A percentile compares a stretch with the other conserved stretches of the same genome.
Conservation (phyloP, 2,888 invertebrate species). For the Diadegma fenestrale region DNA sequence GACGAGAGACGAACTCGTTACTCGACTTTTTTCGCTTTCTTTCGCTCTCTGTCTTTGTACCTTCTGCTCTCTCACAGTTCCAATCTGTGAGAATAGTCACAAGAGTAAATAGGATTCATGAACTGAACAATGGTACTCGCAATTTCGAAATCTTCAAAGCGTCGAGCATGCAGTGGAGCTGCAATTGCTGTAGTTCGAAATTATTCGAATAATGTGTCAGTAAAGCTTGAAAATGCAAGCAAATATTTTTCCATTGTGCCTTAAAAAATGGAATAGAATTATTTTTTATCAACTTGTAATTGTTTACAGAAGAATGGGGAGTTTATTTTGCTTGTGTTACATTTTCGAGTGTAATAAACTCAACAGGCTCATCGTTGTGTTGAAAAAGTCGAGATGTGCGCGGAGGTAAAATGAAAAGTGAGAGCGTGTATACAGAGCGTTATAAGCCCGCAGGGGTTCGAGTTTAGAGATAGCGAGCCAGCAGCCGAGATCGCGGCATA, state of each 20-base stretch:
- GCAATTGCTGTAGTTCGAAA: slow-evolving; percentile 31
- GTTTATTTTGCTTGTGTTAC: background rate
- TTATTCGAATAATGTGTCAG: slow-evolving; percentile 3
- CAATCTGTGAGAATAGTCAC: slow-evolving; percentile 80
- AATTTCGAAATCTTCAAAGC: slow-evolving; percentile 77
- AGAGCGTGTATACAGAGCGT: slow-evolving; percentile 55
- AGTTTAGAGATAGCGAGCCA: slow-evolving; percentile 48
- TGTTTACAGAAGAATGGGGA: background rate
- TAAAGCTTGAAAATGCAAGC: background rate
- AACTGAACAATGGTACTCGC: slow-evolving; percentile 79
- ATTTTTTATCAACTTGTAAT: background rate
- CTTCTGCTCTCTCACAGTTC: slow-evolving; percentile 29
- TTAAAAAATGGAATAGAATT: background rate
- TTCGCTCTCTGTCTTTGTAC: slow-evolving; percentile 16
- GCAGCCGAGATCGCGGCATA: slow-evolving; percentile 27
- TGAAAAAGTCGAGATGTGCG: slow-evolving; percentile 30
- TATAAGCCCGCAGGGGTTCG: slow-evolving; percentile 48
- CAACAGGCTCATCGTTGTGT: slow-evolving; percentile 25
- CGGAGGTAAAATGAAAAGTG: slow-evolving; percentile 61
- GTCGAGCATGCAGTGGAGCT: slow-evolving; percentile 52
- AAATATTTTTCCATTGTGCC: background rate
- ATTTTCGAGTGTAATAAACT: slow-evolving; percentile 9
- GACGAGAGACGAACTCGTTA: slow-evolving; percentile 48
- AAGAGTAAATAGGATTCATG: slow-evolving; percentile 80
- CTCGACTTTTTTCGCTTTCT: slow-evolving; percentile 53